These are phyloP conservation scores for Stigmatopora argus DNA, from an alignment of 2,113 vertebrate genomes.

Conservation along the genomic window DNA sequence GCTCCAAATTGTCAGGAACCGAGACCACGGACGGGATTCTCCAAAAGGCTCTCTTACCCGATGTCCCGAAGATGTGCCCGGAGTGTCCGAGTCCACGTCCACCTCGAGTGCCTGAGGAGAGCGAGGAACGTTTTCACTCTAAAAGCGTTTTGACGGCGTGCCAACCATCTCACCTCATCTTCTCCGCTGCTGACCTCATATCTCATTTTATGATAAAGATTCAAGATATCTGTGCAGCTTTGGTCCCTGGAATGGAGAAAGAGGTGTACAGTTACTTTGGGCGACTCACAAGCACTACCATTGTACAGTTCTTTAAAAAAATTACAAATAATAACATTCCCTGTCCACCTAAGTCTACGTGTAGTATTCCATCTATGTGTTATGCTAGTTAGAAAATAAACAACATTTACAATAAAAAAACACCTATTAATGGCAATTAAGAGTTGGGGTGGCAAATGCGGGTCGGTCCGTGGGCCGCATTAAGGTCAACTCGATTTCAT, in stretches of 20 bases:
- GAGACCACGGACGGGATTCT: background rate
- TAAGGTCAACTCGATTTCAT: too few relatives aligned
- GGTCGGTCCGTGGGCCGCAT: too few relatives aligned
- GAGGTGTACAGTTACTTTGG: background rate
- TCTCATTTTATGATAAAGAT: conserved; percentile 84
- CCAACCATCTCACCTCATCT: conserved; percentile 61
- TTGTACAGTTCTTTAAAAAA: too few relatives aligned
- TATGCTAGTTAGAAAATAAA: too few relatives aligned
- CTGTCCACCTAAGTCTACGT: too few relatives aligned
- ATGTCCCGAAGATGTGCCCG: conserved; percentile 88
- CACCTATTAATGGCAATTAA: too few relatives aligned
- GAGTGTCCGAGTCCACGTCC: conserved; percentile 90
- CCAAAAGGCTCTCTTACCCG: conserved; percentile 63
- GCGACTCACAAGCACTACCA: background rate
- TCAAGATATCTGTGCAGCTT: conserved; percentile 86
- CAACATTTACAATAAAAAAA: too few relatives aligned
- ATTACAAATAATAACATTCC: too few relatives aligned
- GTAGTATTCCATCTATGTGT: too few relatives aligned
- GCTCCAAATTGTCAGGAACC: background rate
- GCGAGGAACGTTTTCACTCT: too few relatives aligned
- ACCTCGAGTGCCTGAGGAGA: conserved; percentile 75
- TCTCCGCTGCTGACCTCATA: conserved; percentile 80
- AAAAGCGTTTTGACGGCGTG: too few relatives aligned
- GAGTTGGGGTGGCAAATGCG: too few relatives aligned
- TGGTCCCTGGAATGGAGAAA: conserved; percentile 78